Percentiles rank a stretch among this genome's conserved stretches.
These are phyloP conservation scores for Theretra japonica DNA, from an alignment of 2,888 invertebrate species.

Conservation along the genomic window DNA sequence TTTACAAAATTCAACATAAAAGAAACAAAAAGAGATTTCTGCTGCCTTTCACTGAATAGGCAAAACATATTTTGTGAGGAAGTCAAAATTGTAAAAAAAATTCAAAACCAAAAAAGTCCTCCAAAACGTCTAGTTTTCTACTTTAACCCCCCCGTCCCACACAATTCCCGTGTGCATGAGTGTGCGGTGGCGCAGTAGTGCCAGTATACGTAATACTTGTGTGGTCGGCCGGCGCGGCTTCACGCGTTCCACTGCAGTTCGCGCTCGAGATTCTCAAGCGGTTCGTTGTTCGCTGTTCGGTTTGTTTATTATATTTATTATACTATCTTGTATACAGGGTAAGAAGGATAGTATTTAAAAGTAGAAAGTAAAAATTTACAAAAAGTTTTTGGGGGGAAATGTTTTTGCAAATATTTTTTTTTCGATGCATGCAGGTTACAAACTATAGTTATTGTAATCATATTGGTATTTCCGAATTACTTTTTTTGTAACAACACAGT, in stretches of 20 bases:
- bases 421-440: too few species aligned
- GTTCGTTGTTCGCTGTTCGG: conserved; percentile 80
- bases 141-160: conserved; percentile 2
- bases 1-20: too few species aligned
- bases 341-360: neutral
- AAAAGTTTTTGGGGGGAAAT: too few species aligned
- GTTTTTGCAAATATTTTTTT: too few species aligned
- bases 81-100: too few species aligned
- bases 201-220: conserved; percentile 41
- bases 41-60: too few species aligned
- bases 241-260: conserved; percentile 77
- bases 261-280: conserved; percentile 80
- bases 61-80: too few species aligned
- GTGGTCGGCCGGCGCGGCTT: conserved; percentile 45
- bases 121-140: neutral
- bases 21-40: too few species aligned
- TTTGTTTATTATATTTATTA: conserved; percentile 39
- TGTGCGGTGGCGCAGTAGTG: neutral
- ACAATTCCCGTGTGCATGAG: conserved; percentile 4
- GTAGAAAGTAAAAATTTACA: neutral
- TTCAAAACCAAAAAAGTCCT: conserved; percentile 10
- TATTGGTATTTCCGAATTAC: too few species aligned
- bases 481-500: too few species aligned
- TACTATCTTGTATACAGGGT: neutral
- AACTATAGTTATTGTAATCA: too few species aligned